Evolutionary conservation across 2,888 invertebrate species (phyloP).

Genomic region (Pandemis corylana): DNA sequence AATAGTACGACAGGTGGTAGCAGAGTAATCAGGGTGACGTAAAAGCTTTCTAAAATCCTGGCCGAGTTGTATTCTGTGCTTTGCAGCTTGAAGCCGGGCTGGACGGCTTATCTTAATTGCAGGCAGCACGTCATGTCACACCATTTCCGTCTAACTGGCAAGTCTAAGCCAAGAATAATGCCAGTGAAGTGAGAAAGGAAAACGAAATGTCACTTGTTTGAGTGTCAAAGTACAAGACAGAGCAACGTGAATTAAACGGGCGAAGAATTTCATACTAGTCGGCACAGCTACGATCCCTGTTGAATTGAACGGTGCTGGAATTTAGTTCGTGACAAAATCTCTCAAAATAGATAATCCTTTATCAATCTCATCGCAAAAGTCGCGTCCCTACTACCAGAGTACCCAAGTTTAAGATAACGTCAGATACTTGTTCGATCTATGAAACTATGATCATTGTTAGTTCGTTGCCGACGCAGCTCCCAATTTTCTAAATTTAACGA

Average conservation of each 20-base stretch:
- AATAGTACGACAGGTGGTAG: neutral
- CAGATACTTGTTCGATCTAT: neutral
- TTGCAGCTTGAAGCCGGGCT: neutral
- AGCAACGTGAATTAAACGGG: neutral
- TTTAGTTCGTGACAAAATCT: too few relatives aligned
- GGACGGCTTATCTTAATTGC: constrained; percentile 20
- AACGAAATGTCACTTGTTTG: neutral
- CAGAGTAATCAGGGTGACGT: neutral
- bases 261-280: neutral
- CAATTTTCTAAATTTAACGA: constrained; percentile 4
- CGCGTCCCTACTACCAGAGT: too few relatives aligned
- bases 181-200: constrained; percentile 1
- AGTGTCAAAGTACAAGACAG: neutral
- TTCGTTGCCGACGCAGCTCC: neutral
- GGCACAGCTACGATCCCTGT: neutral
- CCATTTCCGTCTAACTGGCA: constrained; percentile 10
- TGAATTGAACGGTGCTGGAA: too few relatives aligned
- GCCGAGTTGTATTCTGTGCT: neutral
- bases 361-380: neutral
- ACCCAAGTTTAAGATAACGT: neutral
- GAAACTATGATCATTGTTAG: neutral
- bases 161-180: constrained; percentile 6
- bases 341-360: neutral
- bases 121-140: constrained; percentile 17
- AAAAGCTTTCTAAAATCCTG: neutral